Evolutionary conservation across 2,888 invertebrate species (phyloP).

Genomic region (Amiota mariae): DNA sequence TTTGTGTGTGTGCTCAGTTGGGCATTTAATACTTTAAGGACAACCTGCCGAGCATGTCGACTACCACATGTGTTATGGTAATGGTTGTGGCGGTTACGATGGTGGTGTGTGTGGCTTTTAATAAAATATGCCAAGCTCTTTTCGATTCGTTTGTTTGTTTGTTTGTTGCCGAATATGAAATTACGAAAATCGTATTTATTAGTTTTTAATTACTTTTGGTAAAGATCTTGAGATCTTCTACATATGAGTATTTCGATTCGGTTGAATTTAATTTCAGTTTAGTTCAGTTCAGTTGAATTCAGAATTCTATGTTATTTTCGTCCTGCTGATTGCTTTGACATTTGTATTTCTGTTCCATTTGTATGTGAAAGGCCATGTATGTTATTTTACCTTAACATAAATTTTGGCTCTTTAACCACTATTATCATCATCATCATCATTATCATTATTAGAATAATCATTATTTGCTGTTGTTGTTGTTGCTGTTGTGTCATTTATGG

Average conservation of each 20-base stretch:
- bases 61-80: too few species aligned
- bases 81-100: too few species aligned
- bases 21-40: neutral
- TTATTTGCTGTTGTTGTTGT: neutral
- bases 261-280: too few species aligned
- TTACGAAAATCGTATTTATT: slow-evolving; percentile 13
- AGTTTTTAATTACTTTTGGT: slow-evolving; percentile 25
- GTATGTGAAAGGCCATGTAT: too few species aligned
- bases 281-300: too few species aligned
- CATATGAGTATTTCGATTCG: too few species aligned
- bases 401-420: neutral
- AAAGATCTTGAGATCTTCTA: too few species aligned
- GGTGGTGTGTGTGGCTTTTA: neutral
- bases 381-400: too few species aligned
- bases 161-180: slow-evolving; percentile 13
- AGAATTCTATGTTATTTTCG: too few species aligned
- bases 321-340: too few species aligned
- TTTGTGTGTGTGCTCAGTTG: neutral
- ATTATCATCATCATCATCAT: neutral
- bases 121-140: neutral
- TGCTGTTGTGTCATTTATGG: slow-evolving; percentile 52
- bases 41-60: slow-evolving; percentile 5
- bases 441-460: neutral
- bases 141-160: too few species aligned
- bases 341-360: too few species aligned